Evolutionary conservation across 2,797 vertebrate species (phyloP).

Genomic region (Ctenochaetus hawaiiensis): DNA sequence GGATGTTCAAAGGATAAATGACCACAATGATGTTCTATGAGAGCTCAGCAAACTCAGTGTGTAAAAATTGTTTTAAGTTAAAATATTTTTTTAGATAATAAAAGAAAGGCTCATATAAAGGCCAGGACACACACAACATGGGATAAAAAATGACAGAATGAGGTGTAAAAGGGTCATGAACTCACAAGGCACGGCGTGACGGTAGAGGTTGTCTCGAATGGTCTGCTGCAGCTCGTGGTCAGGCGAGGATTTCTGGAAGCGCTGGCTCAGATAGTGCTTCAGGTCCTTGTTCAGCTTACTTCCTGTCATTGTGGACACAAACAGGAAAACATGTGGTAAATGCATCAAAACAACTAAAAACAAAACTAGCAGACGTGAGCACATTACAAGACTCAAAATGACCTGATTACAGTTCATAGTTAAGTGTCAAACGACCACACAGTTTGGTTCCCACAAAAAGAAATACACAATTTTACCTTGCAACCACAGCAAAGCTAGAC

Average conservation of each 20-base stretch:
- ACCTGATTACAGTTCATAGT: slow-evolving; percentile 5
- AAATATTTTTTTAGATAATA: not conserved
- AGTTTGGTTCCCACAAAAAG: slow-evolving; percentile 30
- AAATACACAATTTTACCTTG: slow-evolving; percentile 32
- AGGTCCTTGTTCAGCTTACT: slow-evolving; percentile 96
- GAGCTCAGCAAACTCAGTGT: slow-evolving; percentile 1
- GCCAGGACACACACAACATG: slow-evolving; percentile 7
- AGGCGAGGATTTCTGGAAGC: slow-evolving; percentile 96
- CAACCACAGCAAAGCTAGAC: slow-evolving; percentile 20
- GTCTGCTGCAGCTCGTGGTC: slow-evolving; percentile 98
- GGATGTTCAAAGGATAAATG: slow-evolving; percentile 4
- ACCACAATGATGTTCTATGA: not conserved
- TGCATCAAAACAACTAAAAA: slow-evolving; percentile 32
- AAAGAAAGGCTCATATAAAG: slow-evolving; percentile 9
- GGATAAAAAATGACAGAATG: not conserved
- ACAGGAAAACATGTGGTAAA: slow-evolving; percentile 54
- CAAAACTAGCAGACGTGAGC: slow-evolving; percentile 1
- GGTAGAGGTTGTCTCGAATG: slow-evolving; percentile 98
- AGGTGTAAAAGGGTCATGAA: slow-evolving; percentile 52
- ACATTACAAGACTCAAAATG: slow-evolving; percentile 3
- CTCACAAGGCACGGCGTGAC: slow-evolving; percentile 99
- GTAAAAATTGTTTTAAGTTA: not conserved
- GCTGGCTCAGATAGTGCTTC: slow-evolving; percentile 95
- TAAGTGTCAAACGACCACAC: slow-evolving; percentile 48
- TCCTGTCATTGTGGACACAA: slow-evolving; percentile 85